Percentiles rank a stretch among this genome's conserved stretches.
Conservation (phyloP, 2,113 vertebrate species). For the Gasterosteus nipponicus region DNA sequence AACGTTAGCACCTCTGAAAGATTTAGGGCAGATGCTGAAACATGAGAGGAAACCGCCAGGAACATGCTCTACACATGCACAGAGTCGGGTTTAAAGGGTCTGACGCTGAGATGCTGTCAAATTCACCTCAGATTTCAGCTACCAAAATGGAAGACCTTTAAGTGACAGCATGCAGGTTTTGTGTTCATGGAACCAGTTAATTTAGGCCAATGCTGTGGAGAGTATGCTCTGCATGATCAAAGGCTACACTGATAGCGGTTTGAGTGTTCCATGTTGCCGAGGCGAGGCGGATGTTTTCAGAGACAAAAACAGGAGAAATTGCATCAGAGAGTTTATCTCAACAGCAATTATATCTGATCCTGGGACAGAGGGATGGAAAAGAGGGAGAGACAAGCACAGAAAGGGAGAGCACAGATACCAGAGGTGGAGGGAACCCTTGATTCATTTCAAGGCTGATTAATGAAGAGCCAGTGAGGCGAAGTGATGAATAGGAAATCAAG, state of each 20-base stretch:
- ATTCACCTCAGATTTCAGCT: conserved; percentile 27
- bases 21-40: conserved; percentile 43
- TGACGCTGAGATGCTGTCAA: conserved; percentile 43
- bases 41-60: conserved; percentile 6
- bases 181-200: conserved; percentile 39
- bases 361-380: conserved; percentile 34
- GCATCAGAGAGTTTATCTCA: conserved; percentile 48
- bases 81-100: conserved; percentile 8
- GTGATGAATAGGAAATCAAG: conserved; percentile 59
- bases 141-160: conserved; percentile 50
- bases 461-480: conserved; percentile 56
- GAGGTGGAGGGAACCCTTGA: conserved; percentile 36
- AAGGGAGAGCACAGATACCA: conserved; percentile 25
- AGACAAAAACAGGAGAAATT: conserved; percentile 45
- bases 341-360: conserved; percentile 58
- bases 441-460: conserved; percentile 60
- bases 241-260: conserved; percentile 43
- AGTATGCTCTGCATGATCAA: conserved; percentile 61
- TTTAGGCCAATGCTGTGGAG: conserved; percentile 50
- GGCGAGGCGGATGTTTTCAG: conserved; percentile 42
- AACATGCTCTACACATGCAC: not conserved
- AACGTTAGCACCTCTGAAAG: conserved; percentile 46
- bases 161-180: conserved; percentile 55
- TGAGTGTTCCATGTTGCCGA: conserved; percentile 41
- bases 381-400: conserved; percentile 17